Evolutionary conservation across 2,797 vertebrate species (phyloP).

Genomic region (Anguilla obscura): DNA sequence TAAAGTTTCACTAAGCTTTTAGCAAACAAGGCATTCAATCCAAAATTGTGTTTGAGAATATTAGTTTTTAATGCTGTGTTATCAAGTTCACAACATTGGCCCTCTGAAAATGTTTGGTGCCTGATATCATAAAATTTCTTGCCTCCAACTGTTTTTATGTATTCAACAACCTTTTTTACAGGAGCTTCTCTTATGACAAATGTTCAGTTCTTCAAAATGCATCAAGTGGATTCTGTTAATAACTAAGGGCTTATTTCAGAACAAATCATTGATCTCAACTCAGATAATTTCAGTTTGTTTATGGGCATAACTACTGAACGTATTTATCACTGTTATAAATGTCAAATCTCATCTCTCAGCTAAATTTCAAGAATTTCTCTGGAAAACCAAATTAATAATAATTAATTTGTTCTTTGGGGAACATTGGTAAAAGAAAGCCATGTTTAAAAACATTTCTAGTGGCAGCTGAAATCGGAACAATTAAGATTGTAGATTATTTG

Average conservation of each 20-base stretch:
- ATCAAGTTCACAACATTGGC: neutral
- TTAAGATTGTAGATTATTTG: neutral
- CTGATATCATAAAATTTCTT: neutral
- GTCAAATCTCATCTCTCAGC: neutral
- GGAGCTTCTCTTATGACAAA: neutral
- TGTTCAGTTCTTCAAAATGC: neutral
- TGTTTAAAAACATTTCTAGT: neutral
- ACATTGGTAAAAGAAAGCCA: neutral
- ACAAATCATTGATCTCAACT: neutral
- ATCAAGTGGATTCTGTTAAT: neutral
- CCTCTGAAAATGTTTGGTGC: neutral
- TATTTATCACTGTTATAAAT: neutral
- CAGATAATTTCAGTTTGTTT: neutral
- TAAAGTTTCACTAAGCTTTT: neutral
- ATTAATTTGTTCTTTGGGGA: neutral
- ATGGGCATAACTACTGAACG: neutral
- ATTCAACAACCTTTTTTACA: neutral
- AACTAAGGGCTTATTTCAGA: neutral
- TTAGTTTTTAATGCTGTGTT: neutral
- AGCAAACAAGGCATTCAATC: constrained; percentile 5
- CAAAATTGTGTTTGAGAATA: neutral
- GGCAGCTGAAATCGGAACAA: neutral
- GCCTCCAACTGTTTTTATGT: neutral
- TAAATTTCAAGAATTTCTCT: neutral
- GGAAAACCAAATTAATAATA: neutral